These are phyloP conservation scores for Blastobasis adustella DNA, from an alignment of 2,888 invertebrate genomes.

Conservation along the genomic window DNA sequence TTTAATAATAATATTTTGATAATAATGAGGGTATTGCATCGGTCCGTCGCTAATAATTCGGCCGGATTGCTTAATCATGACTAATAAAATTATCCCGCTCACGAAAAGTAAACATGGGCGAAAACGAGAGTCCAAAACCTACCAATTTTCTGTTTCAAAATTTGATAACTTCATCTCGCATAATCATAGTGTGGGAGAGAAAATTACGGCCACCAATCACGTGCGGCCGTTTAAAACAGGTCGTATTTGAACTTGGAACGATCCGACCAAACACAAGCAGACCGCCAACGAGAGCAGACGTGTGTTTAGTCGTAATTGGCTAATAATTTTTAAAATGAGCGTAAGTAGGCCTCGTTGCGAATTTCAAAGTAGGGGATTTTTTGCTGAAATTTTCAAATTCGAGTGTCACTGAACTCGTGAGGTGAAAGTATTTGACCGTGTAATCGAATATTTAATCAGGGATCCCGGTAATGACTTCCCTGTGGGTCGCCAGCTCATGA, in stretches of 20 bases:
- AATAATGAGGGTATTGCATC: slow-evolving; percentile 4
- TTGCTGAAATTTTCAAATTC: slow-evolving; percentile 27
- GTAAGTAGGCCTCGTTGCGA: slow-evolving; percentile 19
- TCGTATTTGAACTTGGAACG: slow-evolving; percentile 49
- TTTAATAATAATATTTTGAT: slow-evolving; percentile 16
- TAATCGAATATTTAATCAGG: slow-evolving; percentile 53
- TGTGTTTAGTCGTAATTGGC: slow-evolving; percentile 51
- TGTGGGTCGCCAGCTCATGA: slow-evolving; percentile 34
- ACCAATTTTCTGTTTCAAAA: slow-evolving; percentile 52
- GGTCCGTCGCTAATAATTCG: slow-evolving; percentile 6
- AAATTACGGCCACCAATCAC: slow-evolving; percentile 51
- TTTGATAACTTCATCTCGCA: slow-evolving; percentile 63
- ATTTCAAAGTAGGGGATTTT: slow-evolving; percentile 21
- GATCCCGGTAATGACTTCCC: slow-evolving; percentile 18
- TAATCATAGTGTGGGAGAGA: slow-evolving; percentile 49
- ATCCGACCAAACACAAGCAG: slow-evolving; percentile 35
- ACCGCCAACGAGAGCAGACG: slow-evolving; percentile 38
- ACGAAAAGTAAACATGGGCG: slow-evolving; percentile 51
- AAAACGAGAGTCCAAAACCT: slow-evolving; percentile 45
- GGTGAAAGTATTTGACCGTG: slow-evolving; percentile 39
- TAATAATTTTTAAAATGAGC: slow-evolving; percentile 40
- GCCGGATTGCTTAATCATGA: slow-evolving; percentile 39
- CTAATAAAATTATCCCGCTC: slow-evolving; percentile 48
- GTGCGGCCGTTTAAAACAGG: slow-evolving; percentile 28
- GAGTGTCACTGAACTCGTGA: slow-evolving; percentile 43